Base-by-base conservation (phyloP, 2,113 vertebrate genomes). In the Carlito syrichta region DNA sequence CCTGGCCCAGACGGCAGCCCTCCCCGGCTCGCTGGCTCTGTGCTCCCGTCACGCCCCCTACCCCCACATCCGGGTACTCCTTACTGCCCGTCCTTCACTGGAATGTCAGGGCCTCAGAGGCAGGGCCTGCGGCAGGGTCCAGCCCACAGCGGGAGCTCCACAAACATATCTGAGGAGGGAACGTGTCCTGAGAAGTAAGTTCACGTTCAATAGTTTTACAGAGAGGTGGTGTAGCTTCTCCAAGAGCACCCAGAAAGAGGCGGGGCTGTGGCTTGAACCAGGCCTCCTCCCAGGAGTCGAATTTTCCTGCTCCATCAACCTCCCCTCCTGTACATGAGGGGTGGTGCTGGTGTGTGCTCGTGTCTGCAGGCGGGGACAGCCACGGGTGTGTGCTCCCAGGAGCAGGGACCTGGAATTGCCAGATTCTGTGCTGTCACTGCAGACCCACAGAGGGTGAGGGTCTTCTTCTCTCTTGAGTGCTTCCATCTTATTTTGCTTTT, bases 31-130 rank as follows among this genome's bases (percentile, higher is more conserved):
- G 0, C n/a, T 11, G 6, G 9, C 0, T 50, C 32, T 8, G 19
- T 54, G 45, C 10, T 3, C 54, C 23, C 8, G 0, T n/a, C 8
- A 0, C 56, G 30, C 25, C 38, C 38, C 6, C 3, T 0, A 10
- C n/a, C 40, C 27, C 2, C 10, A 6, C 9, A 23, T 9, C 50
- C 0, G 17, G 45, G 40, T 2, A 35, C 23, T 81, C 54, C 58
- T 58, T 40, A 56, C 78, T 17, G 13, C 27, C 23, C n/a, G 62
- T 23, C 25, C 50, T 58, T 30, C 0, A 0, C 43, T 11, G 38
- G 66, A 48, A 16, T 7, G 40, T n/a, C n/a, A n/a, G n/a, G n/a
- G n/a, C n/a, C n/a, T n/a, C n/a, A n/a, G n/a, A n/a, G n/a, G n/a
- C n/a, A n/a, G n/a, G n/a, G n/a, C n/a, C n/a, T n/a, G n/a, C n/a